These are phyloP conservation scores for Gnathonemus echidnorhynchus DNA, from an alignment of 2,113 vertebrate species.

Conservation along the genomic window DNA sequence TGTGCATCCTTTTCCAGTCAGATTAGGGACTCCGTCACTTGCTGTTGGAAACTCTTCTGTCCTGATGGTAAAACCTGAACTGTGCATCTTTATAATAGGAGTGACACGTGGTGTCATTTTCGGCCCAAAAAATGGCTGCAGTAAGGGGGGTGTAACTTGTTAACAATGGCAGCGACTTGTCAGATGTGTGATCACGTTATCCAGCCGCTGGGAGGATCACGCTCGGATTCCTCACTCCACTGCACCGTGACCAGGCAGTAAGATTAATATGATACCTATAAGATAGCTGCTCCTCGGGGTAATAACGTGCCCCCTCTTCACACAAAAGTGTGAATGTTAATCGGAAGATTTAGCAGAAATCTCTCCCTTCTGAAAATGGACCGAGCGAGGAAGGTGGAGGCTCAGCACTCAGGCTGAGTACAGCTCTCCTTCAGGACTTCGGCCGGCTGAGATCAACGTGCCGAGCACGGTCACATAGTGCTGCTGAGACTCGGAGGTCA, in stretches of 20 bases:
- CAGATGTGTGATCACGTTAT: constrained; percentile 20
- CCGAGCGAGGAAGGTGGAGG: background rate
- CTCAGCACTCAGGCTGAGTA: background rate
- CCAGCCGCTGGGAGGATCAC: constrained; percentile 8
- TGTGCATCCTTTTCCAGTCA: background rate
- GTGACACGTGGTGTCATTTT: background rate
- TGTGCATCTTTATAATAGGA: background rate
- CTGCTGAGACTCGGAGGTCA: background rate
- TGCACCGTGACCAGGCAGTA: constrained; percentile 24
- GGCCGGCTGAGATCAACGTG: background rate
- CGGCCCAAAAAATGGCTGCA: background rate
- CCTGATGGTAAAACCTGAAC: background rate
- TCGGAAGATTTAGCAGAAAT: constrained; percentile 48
- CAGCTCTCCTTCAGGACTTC: background rate
- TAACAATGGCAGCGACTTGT: background rate
- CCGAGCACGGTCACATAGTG: background rate
- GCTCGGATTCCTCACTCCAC: constrained; percentile 26
- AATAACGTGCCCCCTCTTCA: constrained; percentile 53
- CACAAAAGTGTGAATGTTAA: constrained; percentile 57
- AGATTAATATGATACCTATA: constrained; percentile 40
- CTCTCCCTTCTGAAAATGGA: constrained; percentile 35
- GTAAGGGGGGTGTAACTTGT: background rate
- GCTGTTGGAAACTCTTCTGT: background rate
- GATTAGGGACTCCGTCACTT: background rate
- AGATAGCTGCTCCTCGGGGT: constrained; percentile 39